Percentiles rank a stretch among this genome's conserved stretches.
phyloP scores from a whole-genome alignment of 2,113 vertebrate genomes.

The Macquaria australasica region DNA sequence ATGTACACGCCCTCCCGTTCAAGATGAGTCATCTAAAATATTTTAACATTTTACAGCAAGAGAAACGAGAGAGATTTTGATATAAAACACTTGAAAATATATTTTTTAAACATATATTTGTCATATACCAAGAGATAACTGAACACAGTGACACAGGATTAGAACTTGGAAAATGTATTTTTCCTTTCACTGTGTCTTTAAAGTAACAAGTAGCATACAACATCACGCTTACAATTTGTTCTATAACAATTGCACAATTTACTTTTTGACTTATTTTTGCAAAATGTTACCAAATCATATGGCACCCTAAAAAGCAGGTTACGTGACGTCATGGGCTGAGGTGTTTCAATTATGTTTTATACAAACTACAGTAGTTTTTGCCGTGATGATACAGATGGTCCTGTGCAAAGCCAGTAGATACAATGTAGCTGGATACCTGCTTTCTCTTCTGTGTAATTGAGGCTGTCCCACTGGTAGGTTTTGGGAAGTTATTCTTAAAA shows the following conservation, averaged over 20 bases:
- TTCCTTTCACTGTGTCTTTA: neutral
- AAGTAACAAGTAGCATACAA: neutral
- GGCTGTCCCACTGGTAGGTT: conserved; percentile 41
- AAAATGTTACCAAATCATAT: neutral
- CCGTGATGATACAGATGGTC: conserved; percentile 29
- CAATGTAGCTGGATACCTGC: conserved; percentile 22
- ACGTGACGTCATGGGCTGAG: neutral
- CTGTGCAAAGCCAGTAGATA: conserved; percentile 28
- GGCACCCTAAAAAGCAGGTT: neutral
- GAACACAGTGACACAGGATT: neutral
- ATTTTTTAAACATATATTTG: no score
- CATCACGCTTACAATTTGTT: neutral
- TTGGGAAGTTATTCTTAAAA: conserved; percentile 54
- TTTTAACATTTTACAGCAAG: neutral
- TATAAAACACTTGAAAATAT: neutral
- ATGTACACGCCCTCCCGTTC: neutral
- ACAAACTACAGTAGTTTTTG: conserved; percentile 21
- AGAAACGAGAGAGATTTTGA: neutral
- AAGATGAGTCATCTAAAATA: neutral
- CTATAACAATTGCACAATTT: neutral
- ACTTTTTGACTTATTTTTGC: neutral
- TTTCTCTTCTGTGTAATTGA: conserved; percentile 37
- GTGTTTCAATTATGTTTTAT: neutral
- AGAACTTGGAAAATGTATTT: neutral
- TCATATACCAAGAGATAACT: neutral